Evolutionary conservation across 2,888 invertebrate genomes (phyloP), one percentile per base, ranked within the genome.

Genomic region (Crematogaster levior): DNA sequence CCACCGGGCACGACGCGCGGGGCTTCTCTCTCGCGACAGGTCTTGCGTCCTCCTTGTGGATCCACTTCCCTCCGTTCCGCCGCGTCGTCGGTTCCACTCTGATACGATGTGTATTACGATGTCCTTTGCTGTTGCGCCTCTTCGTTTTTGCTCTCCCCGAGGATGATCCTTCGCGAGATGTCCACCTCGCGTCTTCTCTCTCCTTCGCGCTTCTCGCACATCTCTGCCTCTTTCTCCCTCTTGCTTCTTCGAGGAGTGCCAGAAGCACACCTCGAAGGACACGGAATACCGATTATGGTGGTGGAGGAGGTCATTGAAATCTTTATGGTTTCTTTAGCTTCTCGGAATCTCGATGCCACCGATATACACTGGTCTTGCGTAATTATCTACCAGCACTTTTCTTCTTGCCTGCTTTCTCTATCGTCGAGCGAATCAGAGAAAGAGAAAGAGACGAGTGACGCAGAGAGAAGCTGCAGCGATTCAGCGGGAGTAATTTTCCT

Each of bases 291-390:
- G 84, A 46, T 53, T 70, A 51, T 48, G 73, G 86, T 65, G 89
- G 84, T 63, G 89, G 85, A 88, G 84, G 61, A 87, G 88, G 88
- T 88, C 86, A 77, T 89, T 89, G 88, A 88, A 89, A 89, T 89
- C 90, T 89, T 89, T 89, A 89, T 84, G 85, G 84, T 88, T 89
- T 90, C 72, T 82, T 83, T 83, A 89, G 81, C 85, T 88, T 89
- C 89, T 88, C 73, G 88, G 89, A 89, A 88, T 89, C 84, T 88
- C 86, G 83, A 77, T 60, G 72, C 77, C 77, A 84, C 63, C 86
- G 84, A 81, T 75, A 65, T 58, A 74, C 70, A 53, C 85, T 81
- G 86, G 80, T 88, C 90, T 89, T 88, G 88, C 89, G 88, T 89
- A 89, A 89, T 89, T 89, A 89, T 85, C 85, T 53, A 63, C 70